Percentiles rank a stretch among this genome's conserved stretches.
Conservation (phyloP, 2,113 vertebrate species). For the Varanus salvator region DNA sequence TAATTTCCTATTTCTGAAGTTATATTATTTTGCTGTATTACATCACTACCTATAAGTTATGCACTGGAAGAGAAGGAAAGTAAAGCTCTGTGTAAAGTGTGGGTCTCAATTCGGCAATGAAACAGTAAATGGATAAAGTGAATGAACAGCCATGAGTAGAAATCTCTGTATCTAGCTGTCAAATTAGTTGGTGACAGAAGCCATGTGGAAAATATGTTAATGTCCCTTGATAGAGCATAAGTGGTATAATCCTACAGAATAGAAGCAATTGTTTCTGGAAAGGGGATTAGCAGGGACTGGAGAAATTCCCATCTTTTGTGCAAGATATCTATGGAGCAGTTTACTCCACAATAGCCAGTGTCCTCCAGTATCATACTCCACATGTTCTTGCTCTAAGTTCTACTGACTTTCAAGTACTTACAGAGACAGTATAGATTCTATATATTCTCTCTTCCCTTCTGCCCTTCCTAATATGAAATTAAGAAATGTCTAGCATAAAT, state of each 20-base stretch:
- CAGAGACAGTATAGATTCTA: neutral
- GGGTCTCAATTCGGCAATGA: too few species aligned
- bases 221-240: neutral
- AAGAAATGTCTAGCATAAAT: conserved; percentile 46
- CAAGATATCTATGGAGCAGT: neutral
- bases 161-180: neutral
- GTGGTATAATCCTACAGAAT: neutral
- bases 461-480: conserved; percentile 49
- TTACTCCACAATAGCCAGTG: too few species aligned
- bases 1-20: too few species aligned
- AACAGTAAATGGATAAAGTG: too few species aligned
- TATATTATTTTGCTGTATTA: too few species aligned
- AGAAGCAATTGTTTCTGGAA: neutral
- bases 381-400: neutral
- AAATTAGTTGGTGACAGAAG: neutral
- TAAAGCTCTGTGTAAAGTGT: too few species aligned
- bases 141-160: too few species aligned
- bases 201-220: neutral
- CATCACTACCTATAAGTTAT: too few species aligned
- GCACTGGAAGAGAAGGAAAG: neutral
- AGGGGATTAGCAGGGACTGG: neutral
- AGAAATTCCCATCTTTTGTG: neutral
- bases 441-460: conserved; percentile 9
- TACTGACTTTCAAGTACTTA: conserved; percentile 29
- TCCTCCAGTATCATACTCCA: neutral